Conservation (phyloP, 2,888 invertebrate species). For the Falcaria lacertinaria region DNA sequence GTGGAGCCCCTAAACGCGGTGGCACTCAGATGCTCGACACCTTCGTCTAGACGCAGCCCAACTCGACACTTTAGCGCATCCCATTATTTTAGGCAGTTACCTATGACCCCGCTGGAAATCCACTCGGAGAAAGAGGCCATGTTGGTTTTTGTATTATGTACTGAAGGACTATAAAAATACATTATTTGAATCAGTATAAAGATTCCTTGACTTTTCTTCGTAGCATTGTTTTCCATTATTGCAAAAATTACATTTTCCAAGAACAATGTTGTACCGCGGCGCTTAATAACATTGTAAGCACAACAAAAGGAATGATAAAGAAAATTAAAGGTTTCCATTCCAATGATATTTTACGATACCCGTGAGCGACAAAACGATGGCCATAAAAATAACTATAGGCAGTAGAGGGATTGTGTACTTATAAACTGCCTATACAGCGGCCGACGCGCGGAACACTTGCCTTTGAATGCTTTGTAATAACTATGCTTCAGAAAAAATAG, state of each 20-base stretch:
- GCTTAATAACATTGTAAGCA: constrained; percentile 60
- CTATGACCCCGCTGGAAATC: constrained; percentile 10
- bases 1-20: constrained; percentile 55
- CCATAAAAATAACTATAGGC: constrained; percentile 63
- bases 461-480: neutral
- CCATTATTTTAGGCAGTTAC: constrained; percentile 17
- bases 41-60: constrained; percentile 42
- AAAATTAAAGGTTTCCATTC: constrained; percentile 73
- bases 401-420: constrained; percentile 27
- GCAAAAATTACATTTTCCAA: constrained; percentile 31
- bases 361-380: constrained; percentile 66
- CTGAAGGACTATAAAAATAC: neutral
- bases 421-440: constrained; percentile 10
- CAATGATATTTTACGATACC: constrained; percentile 71
- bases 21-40: constrained; percentile 72
- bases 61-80: constrained; percentile 19
- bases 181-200: neutral
- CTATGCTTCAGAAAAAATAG: constrained; percentile 9
- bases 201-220: neutral
- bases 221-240: constrained; percentile 5
- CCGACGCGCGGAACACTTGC: neutral
- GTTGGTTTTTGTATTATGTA: neutral
- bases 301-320: constrained; percentile 69
- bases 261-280: constrained; percentile 43
- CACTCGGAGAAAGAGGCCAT: neutral